Conservation (phyloP, 2,113 vertebrate genomes). For the Balaeniceps rex region DNA sequence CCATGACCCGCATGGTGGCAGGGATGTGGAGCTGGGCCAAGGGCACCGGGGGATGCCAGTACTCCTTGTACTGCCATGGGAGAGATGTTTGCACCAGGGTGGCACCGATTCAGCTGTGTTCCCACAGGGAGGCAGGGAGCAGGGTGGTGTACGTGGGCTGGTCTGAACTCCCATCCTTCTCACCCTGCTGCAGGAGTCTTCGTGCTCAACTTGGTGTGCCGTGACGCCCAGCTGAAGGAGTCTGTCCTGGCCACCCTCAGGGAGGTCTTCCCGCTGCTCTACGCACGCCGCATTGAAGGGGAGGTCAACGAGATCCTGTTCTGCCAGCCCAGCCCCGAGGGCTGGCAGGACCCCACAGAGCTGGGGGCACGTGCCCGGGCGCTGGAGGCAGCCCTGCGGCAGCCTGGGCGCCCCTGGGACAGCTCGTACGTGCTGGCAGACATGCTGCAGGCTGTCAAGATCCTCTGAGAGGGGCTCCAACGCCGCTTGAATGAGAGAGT, state of each 20-base stretch:
- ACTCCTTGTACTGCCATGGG: fast-evolving
- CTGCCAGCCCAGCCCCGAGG: conserved; percentile 58
- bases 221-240: conserved; percentile 79
- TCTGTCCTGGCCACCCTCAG: conserved; percentile 78
- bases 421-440: conserved; percentile 78
- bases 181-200: conserved; percentile 80
- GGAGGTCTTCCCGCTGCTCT: conserved; percentile 80
- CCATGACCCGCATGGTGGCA: fast-evolving
- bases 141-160: fast-evolving
- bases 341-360: neutral
- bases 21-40: neutral
- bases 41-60: fast-evolving
- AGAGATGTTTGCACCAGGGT: fast-evolving
- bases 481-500: neutral
- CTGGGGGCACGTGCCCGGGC: conserved; percentile 70
- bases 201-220: conserved; percentile 93
- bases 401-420: conserved; percentile 63
- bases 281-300: conserved; percentile 79
- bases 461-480: conserved; percentile 67
- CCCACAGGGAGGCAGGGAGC: fast-evolving
- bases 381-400: conserved; percentile 78
- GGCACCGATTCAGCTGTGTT: neutral
- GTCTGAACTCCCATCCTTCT: neutral
- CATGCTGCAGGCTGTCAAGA: conserved; percentile 80
- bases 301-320: conserved; percentile 91